Evolutionary conservation across 2,797 vertebrate genomes (phyloP).

Genomic region (Crenuchus spilurus): DNA sequence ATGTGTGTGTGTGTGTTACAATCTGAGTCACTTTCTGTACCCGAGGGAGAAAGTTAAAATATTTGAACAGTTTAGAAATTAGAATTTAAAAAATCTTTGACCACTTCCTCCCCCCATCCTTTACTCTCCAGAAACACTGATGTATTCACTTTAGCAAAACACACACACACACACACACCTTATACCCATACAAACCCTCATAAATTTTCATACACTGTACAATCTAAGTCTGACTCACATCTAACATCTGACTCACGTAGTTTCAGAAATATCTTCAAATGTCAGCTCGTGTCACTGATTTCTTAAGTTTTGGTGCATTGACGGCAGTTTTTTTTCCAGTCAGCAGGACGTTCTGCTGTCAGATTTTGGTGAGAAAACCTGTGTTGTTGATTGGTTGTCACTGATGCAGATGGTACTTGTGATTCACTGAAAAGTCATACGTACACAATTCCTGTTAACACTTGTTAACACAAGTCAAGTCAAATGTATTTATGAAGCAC

Average conservation of each 20-base stretch:
- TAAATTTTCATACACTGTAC: conserved; percentile 33
- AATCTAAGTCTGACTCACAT: conserved; percentile 16
- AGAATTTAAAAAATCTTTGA: conserved; percentile 37
- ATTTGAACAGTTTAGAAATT: conserved; percentile 43
- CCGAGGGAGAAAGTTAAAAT: conserved; percentile 1
- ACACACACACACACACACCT: not conserved
- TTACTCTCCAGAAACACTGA: not conserved
- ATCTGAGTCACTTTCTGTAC: not conserved
- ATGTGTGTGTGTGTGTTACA: not conserved
- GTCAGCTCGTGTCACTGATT: not conserved
- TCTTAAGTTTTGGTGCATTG: not conserved
- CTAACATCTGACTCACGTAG: conserved; percentile 16
- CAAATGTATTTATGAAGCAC: too few species aligned
- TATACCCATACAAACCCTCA: conserved; percentile 24
- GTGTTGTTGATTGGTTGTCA: too few species aligned
- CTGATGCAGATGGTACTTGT: too few species aligned
- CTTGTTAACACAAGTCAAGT: too few species aligned
- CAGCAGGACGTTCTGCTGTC: too few species aligned
- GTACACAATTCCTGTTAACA: too few species aligned
- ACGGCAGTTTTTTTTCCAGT: not conserved
- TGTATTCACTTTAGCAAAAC: not conserved
- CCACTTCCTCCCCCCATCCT: conserved; percentile 27
- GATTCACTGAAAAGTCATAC: too few species aligned
- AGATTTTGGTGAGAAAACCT: too few species aligned
- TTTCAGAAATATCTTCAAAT: conserved; percentile 12